Evolutionary conservation across 1,140 invertebrate genomes (phyloP), one percentile per base, ranked within the genome.

Genomic region (Cryptotermes secundus): DNA sequence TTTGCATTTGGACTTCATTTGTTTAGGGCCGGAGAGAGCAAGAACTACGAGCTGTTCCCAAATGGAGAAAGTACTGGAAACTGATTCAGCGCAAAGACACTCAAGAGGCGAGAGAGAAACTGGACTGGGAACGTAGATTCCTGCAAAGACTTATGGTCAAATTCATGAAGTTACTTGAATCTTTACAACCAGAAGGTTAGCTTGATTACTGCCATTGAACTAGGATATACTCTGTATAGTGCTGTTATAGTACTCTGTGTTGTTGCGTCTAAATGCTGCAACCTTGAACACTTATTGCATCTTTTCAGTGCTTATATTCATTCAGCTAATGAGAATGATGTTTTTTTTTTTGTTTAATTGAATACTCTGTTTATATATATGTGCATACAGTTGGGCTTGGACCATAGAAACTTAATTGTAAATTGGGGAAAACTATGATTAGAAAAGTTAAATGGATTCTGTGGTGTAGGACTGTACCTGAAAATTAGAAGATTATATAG

Each of bases 21-120:
- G 84, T 87, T 89, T 85, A 92, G 93, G 92, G 91, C 59, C 91
- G 97, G 81, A 91, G 96, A 86, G 96, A 97, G 86, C 92, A 95
- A 85, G 96, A 99, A 88, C 96, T 99, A 87, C 94, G 94, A 87
- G 92, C 93, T 81, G 94, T 95, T 87, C 95, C 97, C 14, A 97
- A 98, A 90, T 97, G 98, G 94, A 93, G 92, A 85, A 99, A 99
- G 90, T 97, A 96, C 88, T 99, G 96, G 96, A 95, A 95, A 86
- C 93, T 95, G 31, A 93, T 99, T 84, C 93, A 96, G 87, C 98
- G 97, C 88, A 96, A 95, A 87, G 96, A 98, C 87, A 91, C 92
- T 83, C 93, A 94, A 36, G 93, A 96, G 81, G 88, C 93, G 83
- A 91, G 93, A 83, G 92, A 95, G 34, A 94, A 94, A 86, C 88